Percentiles rank a stretch among this genome's conserved stretches.
These are phyloP conservation scores for Saccostrea cuccullata DNA, from an alignment of 1,140 invertebrate genomes.

Conservation along the genomic window DNA sequence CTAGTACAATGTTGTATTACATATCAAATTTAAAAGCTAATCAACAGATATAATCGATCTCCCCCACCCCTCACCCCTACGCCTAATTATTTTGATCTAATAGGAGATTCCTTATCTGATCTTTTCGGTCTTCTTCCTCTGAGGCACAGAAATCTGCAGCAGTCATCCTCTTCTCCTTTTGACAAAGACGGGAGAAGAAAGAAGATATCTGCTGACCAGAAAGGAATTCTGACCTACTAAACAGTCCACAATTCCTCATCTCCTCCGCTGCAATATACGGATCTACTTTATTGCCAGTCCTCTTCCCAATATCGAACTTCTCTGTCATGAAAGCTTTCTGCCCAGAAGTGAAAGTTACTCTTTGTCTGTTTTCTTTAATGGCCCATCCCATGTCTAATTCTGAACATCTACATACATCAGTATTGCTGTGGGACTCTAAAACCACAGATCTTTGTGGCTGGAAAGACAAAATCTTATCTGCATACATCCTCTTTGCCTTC, in stretches of 20 bases:
- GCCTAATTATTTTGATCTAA: too few relatives aligned
- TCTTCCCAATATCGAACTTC: slow-evolving; percentile 28
- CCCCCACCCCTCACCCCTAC: too few relatives aligned
- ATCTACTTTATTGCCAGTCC: slow-evolving; percentile 37
- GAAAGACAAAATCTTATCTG: background rate
- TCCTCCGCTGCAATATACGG: slow-evolving; percentile 22
- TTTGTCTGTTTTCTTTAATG: background rate
- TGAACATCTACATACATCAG: background rate
- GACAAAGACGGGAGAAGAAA: too few relatives aligned
- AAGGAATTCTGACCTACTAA: background rate
- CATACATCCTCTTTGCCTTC: background rate
- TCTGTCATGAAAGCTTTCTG: slow-evolving; percentile 20
- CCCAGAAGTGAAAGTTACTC: background rate
- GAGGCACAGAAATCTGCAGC: too few relatives aligned
- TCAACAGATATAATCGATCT: too few relatives aligned
- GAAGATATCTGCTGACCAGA: too few relatives aligned
- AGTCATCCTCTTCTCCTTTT: too few relatives aligned
- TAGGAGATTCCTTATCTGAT: too few relatives aligned
- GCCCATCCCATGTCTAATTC: background rate
- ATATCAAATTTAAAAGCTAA: too few relatives aligned
- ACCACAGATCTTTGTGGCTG: background rate
- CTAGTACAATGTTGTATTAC: too few relatives aligned
- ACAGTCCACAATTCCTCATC: slow-evolving; percentile 6
- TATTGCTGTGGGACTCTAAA: background rate
- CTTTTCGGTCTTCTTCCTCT: too few relatives aligned